Evolutionary conservation across 2,888 invertebrate genomes (phyloP), one percentile per base, ranked within the genome.

Genomic region (Gymnosoma rotundatum): DNA sequence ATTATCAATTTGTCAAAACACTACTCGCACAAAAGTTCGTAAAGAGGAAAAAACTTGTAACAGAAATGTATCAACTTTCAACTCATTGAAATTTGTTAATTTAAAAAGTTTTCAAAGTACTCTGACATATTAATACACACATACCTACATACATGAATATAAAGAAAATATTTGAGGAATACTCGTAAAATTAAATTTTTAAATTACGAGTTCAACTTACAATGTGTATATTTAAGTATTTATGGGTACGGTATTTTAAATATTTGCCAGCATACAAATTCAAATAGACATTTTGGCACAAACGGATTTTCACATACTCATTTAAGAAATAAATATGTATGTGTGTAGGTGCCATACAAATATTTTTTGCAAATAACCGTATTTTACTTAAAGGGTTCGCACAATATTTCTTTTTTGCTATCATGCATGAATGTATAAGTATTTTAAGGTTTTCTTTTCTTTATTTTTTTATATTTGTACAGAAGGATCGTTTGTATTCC

Each of bases 361-460:
- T 70, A 66, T 75, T 70, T 70, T 78, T 79, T 36, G 61, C 79
- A 80, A 75, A 76, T 67, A 76, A 52, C 72, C 48, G 72, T 73
- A 76, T 83, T 80, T 76, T 80, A 76, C 80, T 83, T 67, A 80
- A 80, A 80, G 76, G 83, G 67, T 83, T 80, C 48, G 54, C 50
- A n/a, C 12, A 70, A 76, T 83, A 12, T 20, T 64, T 50, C 25
- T 2, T 61, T 66, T 48, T 18, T 21, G 14, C 32, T 38, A 54
- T 21, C 38, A 9, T 32, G 14, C 38, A 14, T 21, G 21, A 58
- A 38, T 42, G 64, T 64, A 25, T 61, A 42, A 25, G 42, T 76
- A 20, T 67, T 60, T 60, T 66, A 64, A 2, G 25, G 36, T 32
- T 54, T 16, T 52, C 8, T 16, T 45, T 36, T 36, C 48, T 61